These are phyloP conservation scores for Sylvietta virens DNA, from an alignment of 2,113 vertebrate genomes.

Conservation along the genomic window DNA sequence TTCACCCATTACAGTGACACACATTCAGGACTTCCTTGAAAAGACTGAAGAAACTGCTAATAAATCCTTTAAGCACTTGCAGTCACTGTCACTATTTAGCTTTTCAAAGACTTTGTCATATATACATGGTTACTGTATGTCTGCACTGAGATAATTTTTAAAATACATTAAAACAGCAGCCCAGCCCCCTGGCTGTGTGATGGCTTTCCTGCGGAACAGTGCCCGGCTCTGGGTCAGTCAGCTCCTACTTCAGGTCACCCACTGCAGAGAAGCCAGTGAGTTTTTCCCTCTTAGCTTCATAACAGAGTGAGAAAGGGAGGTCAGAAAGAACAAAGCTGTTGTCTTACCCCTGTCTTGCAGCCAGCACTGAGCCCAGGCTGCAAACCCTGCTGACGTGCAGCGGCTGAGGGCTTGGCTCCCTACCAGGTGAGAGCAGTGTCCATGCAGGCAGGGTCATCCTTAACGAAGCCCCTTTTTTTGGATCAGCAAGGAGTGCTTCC, in stretches of 20 bases:
- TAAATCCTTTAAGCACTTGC: background rate
- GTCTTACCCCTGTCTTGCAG: background rate
- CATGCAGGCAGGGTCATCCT: background rate
- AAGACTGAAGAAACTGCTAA: background rate
- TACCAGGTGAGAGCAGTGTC: background rate
- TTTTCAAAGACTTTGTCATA: background rate
- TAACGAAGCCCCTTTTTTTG: background rate
- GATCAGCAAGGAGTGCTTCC: background rate
- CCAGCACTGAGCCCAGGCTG: background rate
- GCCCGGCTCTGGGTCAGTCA: background rate
- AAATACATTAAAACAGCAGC: background rate
- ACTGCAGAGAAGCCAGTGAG: background rate
- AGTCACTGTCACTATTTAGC: background rate
- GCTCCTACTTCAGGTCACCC: background rate
- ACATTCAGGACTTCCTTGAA: background rate
- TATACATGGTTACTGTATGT: background rate
- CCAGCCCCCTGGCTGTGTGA: no score
- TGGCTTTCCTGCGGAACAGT: background rate
- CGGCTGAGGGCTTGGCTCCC: rapidly evolving
- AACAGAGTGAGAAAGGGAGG: background rate
- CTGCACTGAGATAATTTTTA: background rate
- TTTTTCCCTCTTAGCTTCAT: background rate
- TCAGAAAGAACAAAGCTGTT: background rate
- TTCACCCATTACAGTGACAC: background rate
- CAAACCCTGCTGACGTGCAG: background rate